Evolutionary conservation across 2,113 vertebrate genomes (phyloP).

Genomic region (Bombycilla garrulus): DNA sequence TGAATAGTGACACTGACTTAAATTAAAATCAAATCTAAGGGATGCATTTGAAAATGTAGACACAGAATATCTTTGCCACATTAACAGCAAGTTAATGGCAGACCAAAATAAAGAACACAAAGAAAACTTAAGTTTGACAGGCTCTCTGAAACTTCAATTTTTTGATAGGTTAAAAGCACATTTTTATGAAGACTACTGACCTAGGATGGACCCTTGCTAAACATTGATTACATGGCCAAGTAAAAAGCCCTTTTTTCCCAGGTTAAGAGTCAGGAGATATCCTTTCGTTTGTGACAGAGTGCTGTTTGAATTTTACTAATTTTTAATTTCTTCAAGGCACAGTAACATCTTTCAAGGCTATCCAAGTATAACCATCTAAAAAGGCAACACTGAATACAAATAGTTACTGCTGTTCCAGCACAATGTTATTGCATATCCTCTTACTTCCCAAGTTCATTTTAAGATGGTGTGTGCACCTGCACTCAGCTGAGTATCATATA

Average conservation of each 20-base stretch:
- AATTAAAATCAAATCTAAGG: not conserved
- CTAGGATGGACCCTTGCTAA: not conserved
- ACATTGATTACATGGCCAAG: not conserved
- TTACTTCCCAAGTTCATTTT: not conserved
- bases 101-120: not conserved
- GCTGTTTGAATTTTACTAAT: not conserved
- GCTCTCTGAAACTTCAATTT: not conserved
- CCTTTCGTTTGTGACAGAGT: not conserved
- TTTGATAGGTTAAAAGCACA: not conserved
- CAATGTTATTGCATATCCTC: not conserved
- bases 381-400: not conserved
- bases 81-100: not conserved
- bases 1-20: fast-evolving
- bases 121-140: not conserved
- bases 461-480: not conserved
- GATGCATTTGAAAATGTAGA: not conserved
- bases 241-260: not conserved
- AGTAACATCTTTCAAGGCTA: not conserved
- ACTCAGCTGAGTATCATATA: not conserved
- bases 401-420: not conserved
- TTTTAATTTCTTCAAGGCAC: not conserved
- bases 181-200: not conserved
- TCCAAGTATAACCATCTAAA: not conserved
- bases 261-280: not conserved
- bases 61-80: not conserved